phyloP scores from a whole-genome alignment of 1,140 invertebrate species.

The Eubasilissa regina region DNA sequence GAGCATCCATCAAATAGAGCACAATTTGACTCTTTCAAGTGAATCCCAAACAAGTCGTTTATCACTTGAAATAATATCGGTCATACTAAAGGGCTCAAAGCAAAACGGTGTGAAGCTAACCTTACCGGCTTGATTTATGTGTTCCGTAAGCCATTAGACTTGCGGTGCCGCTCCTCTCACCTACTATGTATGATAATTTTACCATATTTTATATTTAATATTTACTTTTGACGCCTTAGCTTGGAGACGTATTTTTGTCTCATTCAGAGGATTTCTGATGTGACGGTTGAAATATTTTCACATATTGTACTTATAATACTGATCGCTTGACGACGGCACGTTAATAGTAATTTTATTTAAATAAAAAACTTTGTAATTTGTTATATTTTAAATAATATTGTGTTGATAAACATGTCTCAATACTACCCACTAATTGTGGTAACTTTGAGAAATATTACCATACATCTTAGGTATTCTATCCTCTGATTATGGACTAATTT shows the following conservation, averaged over 20 bases:
- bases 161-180: conserved; percentile 17
- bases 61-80: conserved; percentile 6
- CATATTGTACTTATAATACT: neutral
- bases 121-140: conserved; percentile 56
- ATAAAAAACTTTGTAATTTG: neutral
- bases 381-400: neutral
- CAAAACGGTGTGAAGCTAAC: conserved; percentile 49
- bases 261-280: neutral
- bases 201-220: conserved; percentile 58
- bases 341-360: neutral
- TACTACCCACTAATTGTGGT: no score
- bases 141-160: conserved; percentile 41
- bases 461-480: no score
- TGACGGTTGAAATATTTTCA: neutral
- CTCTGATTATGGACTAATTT: no score
- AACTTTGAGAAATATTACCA: no score
- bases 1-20: neutral
- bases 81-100: conserved; percentile 2
- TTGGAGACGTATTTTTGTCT: conserved; percentile 52
- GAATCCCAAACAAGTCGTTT: neutral
- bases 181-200: conserved; percentile 59
- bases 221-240: conserved; percentile 54
- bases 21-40: neutral
- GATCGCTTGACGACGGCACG: neutral
- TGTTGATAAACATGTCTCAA: no score